Conservation (phyloP, 2,797 vertebrate species). For the Parambassis ranga region DNA sequence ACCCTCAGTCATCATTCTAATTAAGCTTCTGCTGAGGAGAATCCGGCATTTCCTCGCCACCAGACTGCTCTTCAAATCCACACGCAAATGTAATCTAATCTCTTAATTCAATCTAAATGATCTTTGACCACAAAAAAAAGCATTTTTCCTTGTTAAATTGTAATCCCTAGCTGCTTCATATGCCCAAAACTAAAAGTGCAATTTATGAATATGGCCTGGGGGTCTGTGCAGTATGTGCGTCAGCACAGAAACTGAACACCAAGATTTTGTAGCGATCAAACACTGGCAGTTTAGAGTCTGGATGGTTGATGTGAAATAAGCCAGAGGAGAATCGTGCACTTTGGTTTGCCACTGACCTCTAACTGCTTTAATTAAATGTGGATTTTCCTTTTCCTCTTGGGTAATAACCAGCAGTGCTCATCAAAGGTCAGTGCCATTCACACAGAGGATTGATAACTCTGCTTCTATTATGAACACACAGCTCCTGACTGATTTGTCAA, state of each 20-base stretch:
- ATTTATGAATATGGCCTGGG: slow-evolving; percentile 75
- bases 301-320: slow-evolving; percentile 64
- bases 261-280: slow-evolving; percentile 56
- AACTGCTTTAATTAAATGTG: slow-evolving; percentile 75
- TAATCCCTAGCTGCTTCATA: slow-evolving; percentile 73
- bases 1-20: slow-evolving; percentile 52
- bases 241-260: slow-evolving; percentile 24
- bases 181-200: slow-evolving; percentile 75
- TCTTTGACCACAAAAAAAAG: slow-evolving; percentile 76
- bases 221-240: slow-evolving; percentile 39
- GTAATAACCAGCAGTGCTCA: slow-evolving; percentile 67
- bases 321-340: slow-evolving; percentile 61
- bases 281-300: slow-evolving; percentile 63
- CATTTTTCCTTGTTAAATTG: slow-evolving; percentile 73
- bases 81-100: slow-evolving; percentile 76
- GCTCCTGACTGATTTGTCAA: slow-evolving; percentile 34
- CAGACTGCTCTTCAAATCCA: slow-evolving; percentile 61
- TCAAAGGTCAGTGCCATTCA: slow-evolving; percentile 40
- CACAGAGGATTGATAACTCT: slow-evolving; percentile 49
- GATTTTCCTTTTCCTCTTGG: slow-evolving; percentile 69
- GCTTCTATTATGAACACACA: slow-evolving; percentile 49
- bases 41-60: slow-evolving; percentile 57
- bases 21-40: slow-evolving; percentile 59
- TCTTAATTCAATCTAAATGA: slow-evolving; percentile 80
- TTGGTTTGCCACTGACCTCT: slow-evolving; percentile 66